A percentile compares a stretch with the other conserved stretches of the same genome.
These are phyloP conservation scores for Echinometra lucunter DNA, from an alignment of 53 echinoderm and acorn worm genomes.

Conservation along the genomic window DNA sequence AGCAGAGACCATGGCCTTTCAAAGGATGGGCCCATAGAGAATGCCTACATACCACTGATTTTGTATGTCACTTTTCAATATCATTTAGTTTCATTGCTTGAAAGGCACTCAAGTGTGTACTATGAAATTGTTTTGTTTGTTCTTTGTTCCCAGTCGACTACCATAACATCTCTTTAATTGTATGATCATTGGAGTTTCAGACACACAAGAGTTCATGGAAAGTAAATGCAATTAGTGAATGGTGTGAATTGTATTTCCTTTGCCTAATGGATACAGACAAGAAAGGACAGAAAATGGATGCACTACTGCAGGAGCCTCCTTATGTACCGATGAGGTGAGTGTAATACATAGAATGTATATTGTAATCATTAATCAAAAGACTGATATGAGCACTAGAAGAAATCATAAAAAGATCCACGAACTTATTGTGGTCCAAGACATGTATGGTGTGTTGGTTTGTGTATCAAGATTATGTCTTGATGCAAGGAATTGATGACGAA, in stretches of 20 bases:
- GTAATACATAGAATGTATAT: neutral
- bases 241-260: neutral
- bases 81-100: too few relatives aligned
- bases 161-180: neutral
- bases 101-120: neutral
- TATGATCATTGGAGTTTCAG: neutral
- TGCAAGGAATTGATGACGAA: too few relatives aligned
- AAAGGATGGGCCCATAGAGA: too few relatives aligned
- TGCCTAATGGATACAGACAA: neutral
- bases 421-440: too few relatives aligned
- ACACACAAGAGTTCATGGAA: neutral
- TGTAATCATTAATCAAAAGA: too few relatives aligned
- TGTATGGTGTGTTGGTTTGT: too few relatives aligned
- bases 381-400: too few relatives aligned
- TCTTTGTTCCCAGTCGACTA: neutral
- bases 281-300: neutral
- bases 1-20: too few relatives aligned
- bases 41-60: too few relatives aligned
- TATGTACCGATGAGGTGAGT: conserved; percentile 6
- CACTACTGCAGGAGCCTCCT: neutral
- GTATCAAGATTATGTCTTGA: too few relatives aligned
- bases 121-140: neutral
- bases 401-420: too few relatives aligned
- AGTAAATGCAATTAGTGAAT: neutral
- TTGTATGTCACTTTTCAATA: too few relatives aligned